These are phyloP conservation scores for Hydropsyche tenuis DNA, from an alignment of 1,140 invertebrate genomes.

Conservation along the genomic window DNA sequence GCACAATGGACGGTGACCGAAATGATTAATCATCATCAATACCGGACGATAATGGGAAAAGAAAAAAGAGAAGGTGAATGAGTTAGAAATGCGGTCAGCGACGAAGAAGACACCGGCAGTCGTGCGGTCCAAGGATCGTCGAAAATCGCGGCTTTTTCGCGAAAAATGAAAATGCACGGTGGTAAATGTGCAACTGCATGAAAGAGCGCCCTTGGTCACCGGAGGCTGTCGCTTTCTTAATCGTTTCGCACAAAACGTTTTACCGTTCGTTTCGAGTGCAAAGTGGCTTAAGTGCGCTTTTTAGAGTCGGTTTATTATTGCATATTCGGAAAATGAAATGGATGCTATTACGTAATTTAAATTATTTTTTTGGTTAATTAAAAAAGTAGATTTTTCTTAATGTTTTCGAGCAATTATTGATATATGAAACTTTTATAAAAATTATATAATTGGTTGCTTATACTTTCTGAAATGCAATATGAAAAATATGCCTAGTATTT, in stretches of 20 bases:
- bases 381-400: too few species aligned
- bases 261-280: too few species aligned
- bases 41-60: background rate
- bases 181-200: background rate
- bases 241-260: background rate
- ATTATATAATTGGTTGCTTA: too few species aligned
- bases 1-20: conserved; percentile 1
- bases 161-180: background rate
- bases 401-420: too few species aligned
- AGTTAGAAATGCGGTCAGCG: conserved; percentile 9
- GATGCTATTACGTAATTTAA: too few species aligned
- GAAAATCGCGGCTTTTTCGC: background rate
- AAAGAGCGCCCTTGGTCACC: conserved; percentile 11
- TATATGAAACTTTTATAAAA: too few species aligned
- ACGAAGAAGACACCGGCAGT: background rate
- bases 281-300: too few species aligned
- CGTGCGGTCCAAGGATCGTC: conserved; percentile 1
- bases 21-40: conserved; percentile 16
- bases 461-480: too few species aligned
- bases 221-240: background rate
- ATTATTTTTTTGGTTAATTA: too few species aligned
- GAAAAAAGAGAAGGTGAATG: conserved; percentile 4
- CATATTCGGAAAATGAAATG: too few species aligned
- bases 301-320: too few species aligned
- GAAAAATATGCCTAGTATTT: too few species aligned